Base-by-base conservation (phyloP, 2,797 vertebrate species). In the Paedocypris micromegethes region DNA sequence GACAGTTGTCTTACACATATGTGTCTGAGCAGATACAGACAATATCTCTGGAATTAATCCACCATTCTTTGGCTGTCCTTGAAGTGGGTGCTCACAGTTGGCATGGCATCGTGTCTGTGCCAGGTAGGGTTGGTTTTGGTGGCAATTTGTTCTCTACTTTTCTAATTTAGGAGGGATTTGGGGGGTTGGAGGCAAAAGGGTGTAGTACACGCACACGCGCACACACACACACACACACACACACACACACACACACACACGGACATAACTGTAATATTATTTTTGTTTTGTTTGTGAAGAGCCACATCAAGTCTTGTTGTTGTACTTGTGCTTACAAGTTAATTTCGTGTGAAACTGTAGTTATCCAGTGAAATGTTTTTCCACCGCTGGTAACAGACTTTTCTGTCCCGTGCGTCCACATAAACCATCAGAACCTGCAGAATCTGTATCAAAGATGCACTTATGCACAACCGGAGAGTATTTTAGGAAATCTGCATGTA, bases 121-220 rank as follows among this genome's bases (percentile, higher is more conserved):
- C 85, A 88, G 86, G 84, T 88, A 84, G 78, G 77, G 72, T 74
- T 50, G 84, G 76, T 84, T 86, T 23, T 83, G 78, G 79, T 81
- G 72, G 73, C 80, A 73, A 79, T 76, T 83, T 87, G 76, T 72
- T 81, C 75, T 83, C 67, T 85, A 81, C 86, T 85, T 77, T 80
- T 84, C 55, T 79, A 75, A 83, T 77, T 81, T 74, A 71, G n/a
- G 55, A 74, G 67, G 72, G 80, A 73, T 83, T 82, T 73, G 41
- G 66, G 77, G 66, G 75, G 71, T 54, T 38, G 58, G 42, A 55
- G 66, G 67, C 75, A 71, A 76, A 78, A 79, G 77, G 75, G 66
- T 82, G 23, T 9, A 4, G 6, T 6, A 54, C 44, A 47, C 4
- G 37, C 6, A 9, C 49, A 41, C 9, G 3, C 44, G 5, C 44